Conservation (phyloP, 1,140 invertebrate species). For the Anoplolepis gracilipes region DNA sequence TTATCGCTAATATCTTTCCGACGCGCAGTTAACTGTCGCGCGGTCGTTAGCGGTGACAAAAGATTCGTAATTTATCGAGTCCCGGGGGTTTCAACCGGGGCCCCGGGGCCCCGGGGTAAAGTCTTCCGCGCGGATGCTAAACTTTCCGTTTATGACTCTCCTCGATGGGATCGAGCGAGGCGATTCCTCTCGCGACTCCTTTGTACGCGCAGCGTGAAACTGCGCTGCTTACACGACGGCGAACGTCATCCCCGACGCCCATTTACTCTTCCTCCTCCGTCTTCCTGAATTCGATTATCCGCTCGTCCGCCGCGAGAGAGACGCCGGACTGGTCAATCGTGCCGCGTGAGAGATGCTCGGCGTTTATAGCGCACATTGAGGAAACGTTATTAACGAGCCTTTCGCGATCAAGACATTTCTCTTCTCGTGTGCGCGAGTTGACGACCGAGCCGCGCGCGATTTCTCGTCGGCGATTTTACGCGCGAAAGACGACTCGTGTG, state of each 20-base stretch:
- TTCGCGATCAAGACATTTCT: slow-evolving; percentile 63
- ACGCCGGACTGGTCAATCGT: slow-evolving; percentile 55
- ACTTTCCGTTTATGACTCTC: slow-evolving; percentile 70
- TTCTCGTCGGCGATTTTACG: slow-evolving; percentile 25
- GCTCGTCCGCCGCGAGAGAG: slow-evolving; percentile 45
- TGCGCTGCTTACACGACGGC: slow-evolving; percentile 5
- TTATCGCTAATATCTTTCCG: slow-evolving; percentile 76
- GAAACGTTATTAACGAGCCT: slow-evolving; percentile 75
- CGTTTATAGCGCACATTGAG: slow-evolving; percentile 60
- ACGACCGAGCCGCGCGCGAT: too few relatives aligned
- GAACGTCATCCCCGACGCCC: not conserved
- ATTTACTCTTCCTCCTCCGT: slow-evolving; percentile 10
- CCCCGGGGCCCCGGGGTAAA: slow-evolving; percentile 29
- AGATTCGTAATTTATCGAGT: slow-evolving; percentile 72
- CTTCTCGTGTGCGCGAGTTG: slow-evolving; percentile 10
- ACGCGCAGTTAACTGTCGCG: slow-evolving; percentile 72
- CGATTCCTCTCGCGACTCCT: slow-evolving; percentile 6
- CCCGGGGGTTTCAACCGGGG: slow-evolving; percentile 56
- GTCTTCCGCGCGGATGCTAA: slow-evolving; percentile 65
- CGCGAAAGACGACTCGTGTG: not conserved
- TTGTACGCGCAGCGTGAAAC: slow-evolving; percentile 54
- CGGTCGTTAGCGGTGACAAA: slow-evolving; percentile 75
- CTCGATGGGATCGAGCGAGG: slow-evolving; percentile 52
- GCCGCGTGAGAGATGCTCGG: slow-evolving; percentile 14
- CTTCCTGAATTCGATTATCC: slow-evolving; percentile 61